Conservation (phyloP, 2,113 vertebrate species). For the Zosterops hypoxanthus region DNA sequence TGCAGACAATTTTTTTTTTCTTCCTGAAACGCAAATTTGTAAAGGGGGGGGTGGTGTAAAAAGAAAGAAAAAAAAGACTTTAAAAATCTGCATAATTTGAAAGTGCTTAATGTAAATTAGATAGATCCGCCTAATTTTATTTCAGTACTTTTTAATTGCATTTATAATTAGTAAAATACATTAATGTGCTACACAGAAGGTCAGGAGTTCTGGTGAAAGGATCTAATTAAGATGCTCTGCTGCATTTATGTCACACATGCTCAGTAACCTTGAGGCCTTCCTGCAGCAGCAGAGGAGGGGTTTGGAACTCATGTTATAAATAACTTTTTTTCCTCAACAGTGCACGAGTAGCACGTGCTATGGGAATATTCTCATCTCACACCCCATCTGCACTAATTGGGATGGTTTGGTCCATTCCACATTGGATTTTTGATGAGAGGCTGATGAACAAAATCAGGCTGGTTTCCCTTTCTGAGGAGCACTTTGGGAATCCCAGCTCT, state of each 20-base stretch:
- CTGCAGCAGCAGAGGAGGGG: not conserved
- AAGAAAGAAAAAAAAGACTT: not conserved
- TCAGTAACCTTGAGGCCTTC: conserved; percentile 48
- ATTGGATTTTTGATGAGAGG: not conserved
- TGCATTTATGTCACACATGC: conserved; percentile 59
- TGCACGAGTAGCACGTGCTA: not conserved
- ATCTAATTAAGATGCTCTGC: conserved; percentile 73
- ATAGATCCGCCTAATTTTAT: conserved; percentile 82
- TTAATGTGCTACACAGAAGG: conserved; percentile 77
- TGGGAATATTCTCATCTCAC: not conserved
- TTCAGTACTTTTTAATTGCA: conserved; percentile 84
- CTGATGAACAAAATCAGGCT: not conserved
- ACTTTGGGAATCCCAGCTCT: not conserved
- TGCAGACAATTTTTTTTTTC: conserved; percentile 71
- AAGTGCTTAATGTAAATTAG: conserved; percentile 83
- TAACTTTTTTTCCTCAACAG: conserved; percentile 24
- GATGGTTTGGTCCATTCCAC: not conserved
- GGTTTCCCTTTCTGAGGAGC: not conserved
- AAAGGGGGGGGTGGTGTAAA: not conserved
- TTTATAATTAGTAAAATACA: conserved; percentile 84
- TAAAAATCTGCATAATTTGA: conserved; percentile 78
- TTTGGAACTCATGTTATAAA: not conserved
- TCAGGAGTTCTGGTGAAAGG: conserved; percentile 74
- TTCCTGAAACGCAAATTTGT: conserved; percentile 64
- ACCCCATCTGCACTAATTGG: not conserved